Evolutionary conservation across 2,797 vertebrate species (phyloP), one percentile per base, ranked within the genome.

Genomic region (Brachymystax lenok): DNA sequence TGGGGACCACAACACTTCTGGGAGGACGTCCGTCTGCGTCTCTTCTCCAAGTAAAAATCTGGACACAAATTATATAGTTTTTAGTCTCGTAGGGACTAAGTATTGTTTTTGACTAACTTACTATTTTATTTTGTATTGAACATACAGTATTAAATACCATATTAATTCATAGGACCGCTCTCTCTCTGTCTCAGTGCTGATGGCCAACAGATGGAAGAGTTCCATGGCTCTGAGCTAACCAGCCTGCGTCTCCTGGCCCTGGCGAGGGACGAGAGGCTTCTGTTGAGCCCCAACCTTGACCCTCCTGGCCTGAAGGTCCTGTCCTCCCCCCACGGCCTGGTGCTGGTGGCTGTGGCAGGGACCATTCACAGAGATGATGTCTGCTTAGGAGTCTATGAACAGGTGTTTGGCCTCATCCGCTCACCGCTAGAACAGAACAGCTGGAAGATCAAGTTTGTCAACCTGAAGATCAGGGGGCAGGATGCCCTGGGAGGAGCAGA

Each of bases 1-100:
- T 99, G 97, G 97, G 98, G 98, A 24, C 96, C 97, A 0, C 95
- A 99, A 79, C 98, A 99, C 87, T 99, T 99, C 77, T 99, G 96
- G 97, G 90, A 95, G 54, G 95, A 99, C 76, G 96, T 84, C 12
- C 95, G 85, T 46, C 91, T 99, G 70, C 88, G 84, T 19, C 93
- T 99, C 54, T 83, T 88, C 56, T 93, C 96, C 40, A 46, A 10
- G 40, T 46, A 46, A 13, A 12, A 46, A 46, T 46, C 40, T 46
- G 40, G 40, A 46, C 40, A 46, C 40, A 46, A 46, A 46, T 46
- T 0, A 12, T 46, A 46, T 46, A 0, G 40, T 46, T 46, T 46
- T 46, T 46, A 12, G 8, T 46, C 40, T 46, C 40, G 10, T 46
- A 46, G 8, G 40, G 40, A 46, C 40, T 46, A 46, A 46, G 40